These are phyloP conservation scores for Acanthosepion lycidas DNA, from an alignment of 2,888 invertebrate species.

Conservation along the genomic window DNA sequence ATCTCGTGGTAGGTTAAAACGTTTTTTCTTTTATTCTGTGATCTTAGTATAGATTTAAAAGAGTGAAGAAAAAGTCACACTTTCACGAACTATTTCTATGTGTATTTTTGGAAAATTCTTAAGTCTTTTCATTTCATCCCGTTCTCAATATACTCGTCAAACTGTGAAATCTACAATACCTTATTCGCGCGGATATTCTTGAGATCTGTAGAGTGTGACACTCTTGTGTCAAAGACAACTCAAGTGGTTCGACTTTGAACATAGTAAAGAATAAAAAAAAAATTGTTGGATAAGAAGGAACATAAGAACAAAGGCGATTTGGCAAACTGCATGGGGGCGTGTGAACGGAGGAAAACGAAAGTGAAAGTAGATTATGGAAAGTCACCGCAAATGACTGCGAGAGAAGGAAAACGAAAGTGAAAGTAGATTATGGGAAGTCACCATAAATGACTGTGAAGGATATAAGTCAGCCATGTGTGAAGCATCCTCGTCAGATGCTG, in stretches of 20 bases:
- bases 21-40: no score
- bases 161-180: not conserved
- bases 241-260: not conserved
- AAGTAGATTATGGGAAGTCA: not conserved
- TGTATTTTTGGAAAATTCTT: no score
- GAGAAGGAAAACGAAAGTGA: not conserved
- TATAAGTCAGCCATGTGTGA: not conserved
- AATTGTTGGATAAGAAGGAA: not conserved
- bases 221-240: not conserved
- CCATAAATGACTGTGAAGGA: not conserved
- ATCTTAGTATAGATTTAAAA: no score
- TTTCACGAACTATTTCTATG: no score
- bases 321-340: not conserved
- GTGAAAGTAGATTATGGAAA: conserved; percentile 8
- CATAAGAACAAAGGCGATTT: conserved; percentile 1
- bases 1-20: no score
- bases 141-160: not conserved
- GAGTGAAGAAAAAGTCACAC: no score
- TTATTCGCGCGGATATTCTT: not conserved
- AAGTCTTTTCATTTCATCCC: no score
- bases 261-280: not conserved
- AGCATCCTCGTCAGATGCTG: not conserved
- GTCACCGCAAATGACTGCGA: not conserved
- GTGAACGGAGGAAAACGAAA: not conserved
- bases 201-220: not conserved